Conservation (phyloP, 2,888 invertebrate genomes). For the Choristoneura rosaceana region DNA sequence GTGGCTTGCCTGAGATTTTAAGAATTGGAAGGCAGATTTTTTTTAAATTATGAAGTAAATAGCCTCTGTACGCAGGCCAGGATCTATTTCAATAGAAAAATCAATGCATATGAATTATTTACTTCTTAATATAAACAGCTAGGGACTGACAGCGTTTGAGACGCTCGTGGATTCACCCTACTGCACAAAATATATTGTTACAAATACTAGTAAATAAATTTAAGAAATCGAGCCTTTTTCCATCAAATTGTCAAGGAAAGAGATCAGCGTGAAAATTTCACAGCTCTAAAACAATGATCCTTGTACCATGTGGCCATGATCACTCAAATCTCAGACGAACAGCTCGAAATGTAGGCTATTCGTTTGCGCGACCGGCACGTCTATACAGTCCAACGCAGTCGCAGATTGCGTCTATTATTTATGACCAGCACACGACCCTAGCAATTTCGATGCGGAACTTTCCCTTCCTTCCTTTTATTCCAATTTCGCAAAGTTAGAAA, state of each 20-base stretch:
- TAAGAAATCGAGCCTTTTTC: not conserved
- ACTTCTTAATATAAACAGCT: too few species aligned
- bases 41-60: too few species aligned
- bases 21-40: too few species aligned
- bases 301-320: conserved; percentile 5
- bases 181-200: too few species aligned
- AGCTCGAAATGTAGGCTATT: conserved; percentile 19
- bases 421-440: conserved; percentile 73
- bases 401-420: conserved; percentile 83
- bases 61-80: too few species aligned
- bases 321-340: conserved; percentile 6
- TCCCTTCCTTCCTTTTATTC: conserved; percentile 79
- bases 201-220: not conserved
- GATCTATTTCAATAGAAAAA: too few species aligned
- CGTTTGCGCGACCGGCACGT: conserved; percentile 41
- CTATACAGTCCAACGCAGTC: conserved; percentile 53
- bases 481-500: conserved; percentile 81
- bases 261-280: not conserved
- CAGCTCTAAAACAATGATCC: not conserved
- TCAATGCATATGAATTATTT: too few species aligned
- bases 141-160: too few species aligned
- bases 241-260: not conserved
- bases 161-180: too few species aligned
- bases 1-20: too few species aligned
- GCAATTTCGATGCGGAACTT: conserved; percentile 77